phyloP scores from a whole-genome alignment of 1,140 invertebrate species.

The Metopolophium dirhodum region DNA sequence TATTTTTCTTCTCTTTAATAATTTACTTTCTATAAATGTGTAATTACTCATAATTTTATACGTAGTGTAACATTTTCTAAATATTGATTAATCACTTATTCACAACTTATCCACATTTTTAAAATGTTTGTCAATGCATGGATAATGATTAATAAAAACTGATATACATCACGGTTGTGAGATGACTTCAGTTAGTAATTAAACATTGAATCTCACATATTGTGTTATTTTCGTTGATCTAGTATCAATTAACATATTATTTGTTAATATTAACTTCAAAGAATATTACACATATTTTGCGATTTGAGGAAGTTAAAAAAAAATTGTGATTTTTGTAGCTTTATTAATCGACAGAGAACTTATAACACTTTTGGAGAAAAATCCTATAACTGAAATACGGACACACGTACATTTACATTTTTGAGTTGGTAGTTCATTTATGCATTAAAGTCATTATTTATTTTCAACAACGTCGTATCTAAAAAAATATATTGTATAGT shows the following conservation, averaged over 20 bases:
- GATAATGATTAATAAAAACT: too few relatives aligned
- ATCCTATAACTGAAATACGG: neutral
- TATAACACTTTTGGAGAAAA: neutral
- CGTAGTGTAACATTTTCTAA: too few relatives aligned
- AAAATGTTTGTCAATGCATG: neutral
- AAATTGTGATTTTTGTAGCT: neutral
- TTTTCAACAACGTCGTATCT: neutral
- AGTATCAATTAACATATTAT: too few relatives aligned
- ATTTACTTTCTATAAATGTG: too few relatives aligned
- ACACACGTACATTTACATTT: neutral
- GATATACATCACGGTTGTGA: too few relatives aligned
- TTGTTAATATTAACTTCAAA: too few relatives aligned
- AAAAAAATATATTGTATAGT: neutral
- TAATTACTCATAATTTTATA: too few relatives aligned
- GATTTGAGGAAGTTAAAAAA: neutral
- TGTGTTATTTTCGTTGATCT: too few relatives aligned
- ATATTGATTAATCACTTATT: too few relatives aligned
- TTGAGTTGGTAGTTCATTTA: neutral
- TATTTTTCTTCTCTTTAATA: too few relatives aligned
- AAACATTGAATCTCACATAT: too few relatives aligned
- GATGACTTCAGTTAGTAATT: too few relatives aligned
- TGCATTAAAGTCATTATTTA: neutral
- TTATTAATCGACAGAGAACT: neutral
- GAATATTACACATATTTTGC: neutral
- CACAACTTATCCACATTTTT: neutral